Conservation (phyloP, 1,140 invertebrate species). For the Laupala kohalensis region DNA sequence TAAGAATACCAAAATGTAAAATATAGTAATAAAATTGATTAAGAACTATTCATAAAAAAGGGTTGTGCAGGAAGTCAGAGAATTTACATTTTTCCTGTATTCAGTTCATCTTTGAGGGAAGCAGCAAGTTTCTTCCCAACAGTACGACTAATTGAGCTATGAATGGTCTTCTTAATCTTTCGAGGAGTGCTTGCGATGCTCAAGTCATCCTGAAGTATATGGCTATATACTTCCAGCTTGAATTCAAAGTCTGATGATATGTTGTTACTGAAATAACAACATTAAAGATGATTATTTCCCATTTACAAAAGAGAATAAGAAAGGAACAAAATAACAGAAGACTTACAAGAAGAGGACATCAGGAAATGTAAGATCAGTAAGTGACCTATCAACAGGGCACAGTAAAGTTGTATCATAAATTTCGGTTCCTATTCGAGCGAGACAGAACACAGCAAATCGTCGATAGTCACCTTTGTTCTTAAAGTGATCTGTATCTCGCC, state of each 20-base stretch:
- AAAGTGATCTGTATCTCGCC: constrained; percentile 59
- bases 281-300: constrained; percentile 4
- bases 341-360: constrained; percentile 58
- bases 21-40: no score
- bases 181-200: constrained; percentile 52
- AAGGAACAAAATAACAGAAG: background rate
- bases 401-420: constrained; percentile 54
- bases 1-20: no score
- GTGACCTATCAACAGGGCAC: constrained; percentile 50
- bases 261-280: constrained; percentile 38
- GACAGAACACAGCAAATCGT: constrained; percentile 56
- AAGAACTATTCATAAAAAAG: no score
- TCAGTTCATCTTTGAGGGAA: constrained; percentile 37
- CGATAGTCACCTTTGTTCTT: constrained; percentile 59
- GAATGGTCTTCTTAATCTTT: constrained; percentile 53
- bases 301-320: background rate
- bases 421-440: constrained; percentile 51
- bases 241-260: constrained; percentile 50
- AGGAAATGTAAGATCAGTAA: constrained; percentile 57
- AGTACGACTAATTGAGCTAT: constrained; percentile 51
- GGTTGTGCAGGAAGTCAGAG: no score
- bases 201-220: constrained; percentile 52
- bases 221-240: constrained; percentile 51
- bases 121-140: constrained; percentile 49
- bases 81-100: constrained; percentile 17